These are phyloP conservation scores for Spheniscus humboldti DNA, from an alignment of 2,797 vertebrate species.

Conservation along the genomic window DNA sequence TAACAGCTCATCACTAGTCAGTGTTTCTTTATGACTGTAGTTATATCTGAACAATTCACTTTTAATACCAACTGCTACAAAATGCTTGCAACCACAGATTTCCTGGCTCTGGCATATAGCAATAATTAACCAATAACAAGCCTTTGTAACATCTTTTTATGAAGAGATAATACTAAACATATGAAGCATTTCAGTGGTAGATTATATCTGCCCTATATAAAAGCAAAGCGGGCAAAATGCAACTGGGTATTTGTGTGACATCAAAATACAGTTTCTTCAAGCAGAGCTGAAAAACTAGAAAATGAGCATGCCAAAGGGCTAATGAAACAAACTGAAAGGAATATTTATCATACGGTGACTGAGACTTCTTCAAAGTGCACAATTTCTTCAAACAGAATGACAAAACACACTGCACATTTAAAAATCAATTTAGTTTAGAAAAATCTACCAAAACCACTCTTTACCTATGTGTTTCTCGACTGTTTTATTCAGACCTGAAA, in stretches of 20 bases:
- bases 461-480: background rate
- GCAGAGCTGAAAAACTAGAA: background rate
- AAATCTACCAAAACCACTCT: background rate
- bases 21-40: background rate
- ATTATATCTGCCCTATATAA: background rate
- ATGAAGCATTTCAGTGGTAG: background rate
- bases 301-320: background rate
- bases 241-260: background rate
- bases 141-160: background rate
- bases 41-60: background rate
- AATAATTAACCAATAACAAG: background rate
- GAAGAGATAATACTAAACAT: background rate
- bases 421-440: background rate
- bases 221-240: background rate
- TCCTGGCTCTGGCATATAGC: background rate
- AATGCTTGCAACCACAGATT: background rate
- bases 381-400: background rate
- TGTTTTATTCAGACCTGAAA: background rate
- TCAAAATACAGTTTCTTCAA: background rate
- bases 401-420: background rate
- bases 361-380: background rate
- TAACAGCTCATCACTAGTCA: background rate
- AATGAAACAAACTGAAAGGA: background rate
- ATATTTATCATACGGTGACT: background rate
- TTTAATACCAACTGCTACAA: background rate